Evolutionary conservation across 2,113 vertebrate species (phyloP), one percentile per base, ranked within the genome.

Genomic region (Piaya cayana): DNA sequence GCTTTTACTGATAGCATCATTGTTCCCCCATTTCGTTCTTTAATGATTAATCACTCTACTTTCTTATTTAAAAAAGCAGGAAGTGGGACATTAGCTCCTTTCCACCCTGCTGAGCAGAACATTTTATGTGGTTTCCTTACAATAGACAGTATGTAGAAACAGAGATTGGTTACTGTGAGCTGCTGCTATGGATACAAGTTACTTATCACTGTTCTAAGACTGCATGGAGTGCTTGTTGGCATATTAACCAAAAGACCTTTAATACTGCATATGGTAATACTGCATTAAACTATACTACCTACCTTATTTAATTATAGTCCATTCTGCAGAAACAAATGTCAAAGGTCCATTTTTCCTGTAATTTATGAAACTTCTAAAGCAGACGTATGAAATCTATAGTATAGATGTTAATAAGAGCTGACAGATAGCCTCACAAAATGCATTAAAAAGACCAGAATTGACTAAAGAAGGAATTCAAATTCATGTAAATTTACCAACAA

Each of bases 171-270:
- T 86, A 25, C 55, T 52, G 20, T 62, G 94, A 81, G 34, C 65
- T 67, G 77, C 86, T 92, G 56, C 77, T 93, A 81, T 75, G 92
- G 89, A 91, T 91, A 77, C 29, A 53, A 75, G 21, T 50, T 42
- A 70, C 64, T 93, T 81, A 36, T 37, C 37, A 58, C 64, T 50
- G 42, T 62, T 72, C 37, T 67, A 71, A 91, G 72, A 29, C 64
- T 59, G 18, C 64, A 30, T 34, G 34, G 26, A 37, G 26, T 42
- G 34, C 69, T 81, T 47, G 34, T 69, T 86, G 78, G 18, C 37
- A 10, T 17, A 37, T 55, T 71, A 89, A 67, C 45, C 34, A 63
- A 75, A 81, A 83, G 68, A 11, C 15, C 65, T 88, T 77, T 78
- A 74, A 18, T 45, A n/a, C 11, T 58, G 36, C 15, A 2, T 56